Evolutionary conservation across 30 jellyfish, hydroid and myxozoan genomes (phyloP), one percentile per base, ranked within the genome.

Genomic region (Sanderia malayensis): DNA sequence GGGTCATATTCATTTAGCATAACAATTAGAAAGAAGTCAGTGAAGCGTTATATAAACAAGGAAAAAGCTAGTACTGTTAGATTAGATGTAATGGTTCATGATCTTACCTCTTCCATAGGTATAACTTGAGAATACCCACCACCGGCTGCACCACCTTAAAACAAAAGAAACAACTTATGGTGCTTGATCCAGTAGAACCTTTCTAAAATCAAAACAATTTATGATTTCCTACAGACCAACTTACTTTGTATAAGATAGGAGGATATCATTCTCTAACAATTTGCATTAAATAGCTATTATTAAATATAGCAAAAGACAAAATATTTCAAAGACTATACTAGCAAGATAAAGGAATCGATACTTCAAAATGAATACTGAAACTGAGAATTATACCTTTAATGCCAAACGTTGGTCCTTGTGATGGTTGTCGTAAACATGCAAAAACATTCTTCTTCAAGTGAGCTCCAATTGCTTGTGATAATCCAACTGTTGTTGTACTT

Each of bases 361-460:
- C n/a, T n/a, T n/a, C n/a, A n/a, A n/a, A n/a, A n/a, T n/a, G n/a
- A n/a, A n/a, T n/a, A n/a, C n/a, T n/a, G n/a, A n/a, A n/a, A n/a
- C n/a, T n/a, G 11, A 9, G 11, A 55, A 21, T 0, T 28, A 28
- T 67, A 90, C 98, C 98, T 64, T 90, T 90, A 24, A 90, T 90
- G 3, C 98, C 98, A 90, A 90, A 90, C 1, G 96, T 82, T 58
- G 98, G 98, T 63, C 98, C 98, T 70, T 82, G 96, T 18, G 98
- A 90, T 2, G 98, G 98, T 33, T 90, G 96, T 23, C 98, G 80
- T 2, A 90, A 84, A 65, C 96, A 83, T 9, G 96, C 95, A 76
- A 90, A 82, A 44, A 78, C 70, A 53, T 90, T 92, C 66, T 76
- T 82, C 59, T 78, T 68, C 28, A 76, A 70, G 27, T 64, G 84